phyloP scores from a whole-genome alignment of 2,113 vertebrate genomes.

The Barbus barbus region DNA sequence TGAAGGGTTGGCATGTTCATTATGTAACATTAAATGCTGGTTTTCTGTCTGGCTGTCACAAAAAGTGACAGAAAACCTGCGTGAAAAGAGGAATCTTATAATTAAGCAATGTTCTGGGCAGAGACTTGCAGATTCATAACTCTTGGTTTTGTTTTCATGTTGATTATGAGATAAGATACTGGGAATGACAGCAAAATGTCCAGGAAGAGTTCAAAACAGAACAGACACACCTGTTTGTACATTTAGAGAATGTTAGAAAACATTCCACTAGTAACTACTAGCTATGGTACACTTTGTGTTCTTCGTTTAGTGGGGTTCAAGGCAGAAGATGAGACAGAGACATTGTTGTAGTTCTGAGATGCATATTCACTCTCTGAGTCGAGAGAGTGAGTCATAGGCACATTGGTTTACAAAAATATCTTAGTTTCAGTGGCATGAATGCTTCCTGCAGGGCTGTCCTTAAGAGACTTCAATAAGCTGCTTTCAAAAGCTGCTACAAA shows the following conservation, averaged over 20 bases:
- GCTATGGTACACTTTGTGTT: background rate
- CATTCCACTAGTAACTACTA: conserved; percentile 3
- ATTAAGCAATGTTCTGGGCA: conserved; percentile 4
- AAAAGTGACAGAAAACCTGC: background rate
- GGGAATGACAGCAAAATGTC: conserved; percentile 20
- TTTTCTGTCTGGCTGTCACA: background rate
- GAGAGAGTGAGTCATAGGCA: conserved; percentile 23
- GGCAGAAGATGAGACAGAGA: background rate
- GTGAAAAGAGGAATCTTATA: conserved; percentile 19
- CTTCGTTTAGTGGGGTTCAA: background rate
- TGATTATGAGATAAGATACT: conserved; percentile 39
- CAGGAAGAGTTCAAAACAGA: background rate
- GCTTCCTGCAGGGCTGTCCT: background rate
- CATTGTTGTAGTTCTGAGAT: background rate
- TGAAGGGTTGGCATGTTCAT: background rate
- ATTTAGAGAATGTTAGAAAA: background rate
- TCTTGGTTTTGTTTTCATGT: conserved; percentile 7
- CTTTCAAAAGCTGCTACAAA: too few species aligned
- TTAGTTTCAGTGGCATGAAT: background rate
- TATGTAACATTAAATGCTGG: background rate
- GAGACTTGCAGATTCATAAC: background rate
- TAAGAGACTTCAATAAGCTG: background rate
- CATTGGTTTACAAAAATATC: background rate
- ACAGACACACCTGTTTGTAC: conserved; percentile 38
- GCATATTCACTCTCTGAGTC: background rate